Evolutionary conservation across 1,140 invertebrate genomes (phyloP).

Genomic region (Leucophenga varia): DNA sequence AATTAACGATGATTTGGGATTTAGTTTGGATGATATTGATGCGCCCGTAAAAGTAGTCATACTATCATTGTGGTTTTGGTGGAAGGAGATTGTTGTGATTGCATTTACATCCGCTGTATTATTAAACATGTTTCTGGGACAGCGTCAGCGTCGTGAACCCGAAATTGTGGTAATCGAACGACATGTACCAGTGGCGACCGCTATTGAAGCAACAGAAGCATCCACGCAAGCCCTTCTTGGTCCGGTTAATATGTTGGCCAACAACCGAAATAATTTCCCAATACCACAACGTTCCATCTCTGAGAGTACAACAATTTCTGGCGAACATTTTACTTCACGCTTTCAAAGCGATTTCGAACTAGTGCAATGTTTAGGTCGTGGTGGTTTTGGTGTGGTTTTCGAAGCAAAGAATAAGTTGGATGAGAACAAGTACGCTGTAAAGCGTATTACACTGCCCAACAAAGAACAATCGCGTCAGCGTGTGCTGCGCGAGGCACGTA

Average conservation of each 20-base stretch:
- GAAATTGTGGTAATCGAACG: constrained; percentile 57
- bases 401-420: constrained; percentile 94
- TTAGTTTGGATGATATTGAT: constrained; percentile 56
- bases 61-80: constrained; percentile 77
- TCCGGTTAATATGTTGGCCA: constrained; percentile 23
- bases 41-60: constrained; percentile 63
- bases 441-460: constrained; percentile 86
- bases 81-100: constrained; percentile 75
- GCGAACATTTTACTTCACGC: constrained; percentile 58
- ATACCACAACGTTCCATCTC: constrained; percentile 39
- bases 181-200: constrained; percentile 52
- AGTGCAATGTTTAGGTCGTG: constrained; percentile 80
- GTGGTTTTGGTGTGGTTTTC: constrained; percentile 98
- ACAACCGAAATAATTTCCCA: background rate
- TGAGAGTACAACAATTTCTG: constrained; percentile 45
- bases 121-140: constrained; percentile 63
- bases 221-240: constrained; percentile 41
- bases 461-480: constrained; percentile 77
- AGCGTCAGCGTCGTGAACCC: constrained; percentile 47
- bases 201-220: constrained; percentile 49
- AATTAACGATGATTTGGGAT: constrained; percentile 40
- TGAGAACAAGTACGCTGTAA: constrained; percentile 92
- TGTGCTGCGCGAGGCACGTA: constrained; percentile 91
- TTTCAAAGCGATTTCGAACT: constrained; percentile 87
- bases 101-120: constrained; percentile 67